Evolutionary conservation across 2,113 vertebrate species (phyloP).

Genomic region (Menura novaehollandiae): DNA sequence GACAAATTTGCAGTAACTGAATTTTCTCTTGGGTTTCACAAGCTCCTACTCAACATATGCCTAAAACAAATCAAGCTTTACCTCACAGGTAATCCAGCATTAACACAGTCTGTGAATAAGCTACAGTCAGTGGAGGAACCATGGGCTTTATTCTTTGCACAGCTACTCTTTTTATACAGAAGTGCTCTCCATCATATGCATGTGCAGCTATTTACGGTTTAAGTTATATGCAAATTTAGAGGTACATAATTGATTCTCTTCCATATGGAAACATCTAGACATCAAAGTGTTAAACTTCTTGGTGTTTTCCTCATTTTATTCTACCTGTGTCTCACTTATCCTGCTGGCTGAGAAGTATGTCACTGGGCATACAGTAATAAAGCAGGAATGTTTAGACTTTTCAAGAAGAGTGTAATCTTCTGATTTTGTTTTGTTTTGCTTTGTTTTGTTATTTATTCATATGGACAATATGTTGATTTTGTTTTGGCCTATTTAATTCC

Average conservation of each 20-base stretch:
- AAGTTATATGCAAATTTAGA: background rate
- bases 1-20: background rate
- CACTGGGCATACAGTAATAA: background rate
- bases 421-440: background rate
- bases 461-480: background rate
- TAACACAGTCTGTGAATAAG: background rate
- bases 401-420: background rate
- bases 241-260: background rate
- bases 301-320: background rate
- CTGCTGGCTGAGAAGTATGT: background rate
- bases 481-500: background rate
- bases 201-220: background rate
- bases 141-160: background rate
- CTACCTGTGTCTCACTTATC: background rate
- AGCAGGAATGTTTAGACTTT: background rate
- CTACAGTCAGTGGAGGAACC: background rate
- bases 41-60: background rate
- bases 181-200: background rate
- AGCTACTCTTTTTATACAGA: background rate
- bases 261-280: background rate
- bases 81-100: background rate
- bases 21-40: background rate
- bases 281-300: background rate
- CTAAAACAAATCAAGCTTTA: background rate
- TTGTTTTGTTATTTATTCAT: background rate